These are phyloP conservation scores for Colius striatus DNA, from an alignment of 2,113 vertebrate genomes.

Conservation along the genomic window DNA sequence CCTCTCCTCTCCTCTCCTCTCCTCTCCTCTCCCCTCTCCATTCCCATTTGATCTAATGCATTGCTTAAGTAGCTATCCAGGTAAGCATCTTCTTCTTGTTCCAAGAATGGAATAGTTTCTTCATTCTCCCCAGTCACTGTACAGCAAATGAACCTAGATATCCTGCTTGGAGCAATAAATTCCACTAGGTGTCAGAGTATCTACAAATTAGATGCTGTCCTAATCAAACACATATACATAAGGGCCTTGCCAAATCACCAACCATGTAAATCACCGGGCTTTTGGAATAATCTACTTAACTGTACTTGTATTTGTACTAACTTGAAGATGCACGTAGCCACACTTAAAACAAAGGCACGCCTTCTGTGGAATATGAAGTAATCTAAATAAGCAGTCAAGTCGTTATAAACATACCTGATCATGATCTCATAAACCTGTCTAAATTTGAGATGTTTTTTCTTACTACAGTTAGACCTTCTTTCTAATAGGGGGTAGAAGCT, in stretches of 20 bases:
- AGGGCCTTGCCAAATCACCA: background rate
- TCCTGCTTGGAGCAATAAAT: background rate
- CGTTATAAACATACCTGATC: background rate
- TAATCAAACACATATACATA: background rate
- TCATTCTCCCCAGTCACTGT: background rate
- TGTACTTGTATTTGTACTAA: background rate
- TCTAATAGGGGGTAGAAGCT: background rate
- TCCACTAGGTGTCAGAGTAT: conserved; percentile 47
- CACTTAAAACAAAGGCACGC: background rate
- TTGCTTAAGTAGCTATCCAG: background rate
- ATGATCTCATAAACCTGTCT: background rate
- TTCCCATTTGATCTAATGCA: background rate
- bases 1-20: no score
- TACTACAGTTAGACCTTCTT: background rate
- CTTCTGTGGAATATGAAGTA: background rate
- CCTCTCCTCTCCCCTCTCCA: background rate
- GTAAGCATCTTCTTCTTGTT: background rate
- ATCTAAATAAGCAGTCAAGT: conserved; percentile 6
- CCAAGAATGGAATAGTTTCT: background rate
- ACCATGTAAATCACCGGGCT: background rate
- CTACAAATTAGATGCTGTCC: background rate
- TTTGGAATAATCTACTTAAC: background rate
- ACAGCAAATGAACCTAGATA: background rate
- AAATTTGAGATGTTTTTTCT: background rate
- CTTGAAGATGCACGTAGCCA: background rate